phyloP scores from a whole-genome alignment of 1,140 invertebrate genomes.

The Tenebrio molitor region DNA sequence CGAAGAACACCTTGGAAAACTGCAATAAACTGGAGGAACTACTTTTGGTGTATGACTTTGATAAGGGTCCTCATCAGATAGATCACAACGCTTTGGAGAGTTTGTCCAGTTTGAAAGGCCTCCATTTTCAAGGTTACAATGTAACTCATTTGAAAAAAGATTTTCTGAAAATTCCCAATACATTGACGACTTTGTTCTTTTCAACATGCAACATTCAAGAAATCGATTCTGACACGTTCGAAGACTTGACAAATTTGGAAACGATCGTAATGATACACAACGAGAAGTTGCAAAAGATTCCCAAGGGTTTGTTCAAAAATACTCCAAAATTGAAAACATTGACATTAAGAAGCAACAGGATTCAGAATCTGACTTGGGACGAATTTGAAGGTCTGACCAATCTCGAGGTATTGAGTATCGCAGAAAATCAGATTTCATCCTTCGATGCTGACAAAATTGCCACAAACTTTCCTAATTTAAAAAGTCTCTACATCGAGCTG shows the following conservation, averaged over 20 bases:
- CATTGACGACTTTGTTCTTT: background rate
- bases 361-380: background rate
- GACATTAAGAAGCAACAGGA: background rate
- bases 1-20: background rate
- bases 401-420: background rate
- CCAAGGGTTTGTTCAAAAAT: background rate
- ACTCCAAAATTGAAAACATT: background rate
- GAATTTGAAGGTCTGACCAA: background rate
- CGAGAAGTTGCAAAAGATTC: background rate
- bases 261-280: background rate
- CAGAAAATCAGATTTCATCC: background rate
- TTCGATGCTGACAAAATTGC: constrained; percentile 8
- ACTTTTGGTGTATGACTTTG: background rate
- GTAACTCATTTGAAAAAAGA: background rate
- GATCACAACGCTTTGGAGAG: background rate
- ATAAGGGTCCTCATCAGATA: background rate
- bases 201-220: background rate
- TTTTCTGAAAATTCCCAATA: background rate
- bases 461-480: background rate
- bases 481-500: background rate
- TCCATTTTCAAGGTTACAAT: background rate
- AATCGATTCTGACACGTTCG: background rate
- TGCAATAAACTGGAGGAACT: background rate
- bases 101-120: background rate
- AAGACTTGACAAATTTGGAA: background rate